Evolutionary conservation across 1,140 invertebrate genomes (phyloP), one percentile per base, ranked within the genome.

Genomic region (Antheraea pernyi): DNA sequence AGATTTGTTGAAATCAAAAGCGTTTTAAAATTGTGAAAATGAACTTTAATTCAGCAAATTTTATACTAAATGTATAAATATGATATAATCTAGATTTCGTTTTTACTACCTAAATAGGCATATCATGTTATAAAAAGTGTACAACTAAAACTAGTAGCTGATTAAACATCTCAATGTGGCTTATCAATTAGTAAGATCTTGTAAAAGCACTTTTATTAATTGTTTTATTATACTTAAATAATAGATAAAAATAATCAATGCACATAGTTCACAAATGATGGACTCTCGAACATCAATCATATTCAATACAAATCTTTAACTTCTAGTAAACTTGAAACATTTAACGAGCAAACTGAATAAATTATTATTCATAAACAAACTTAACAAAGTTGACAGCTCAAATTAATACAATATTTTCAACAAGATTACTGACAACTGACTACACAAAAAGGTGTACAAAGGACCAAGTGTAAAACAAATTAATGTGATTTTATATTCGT

Each of bases 31-130:
- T 91, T 88, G 88, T 92, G 88, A 92, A 91, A 92, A 92, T 92
- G 90, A 92, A 91, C 84, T 92, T 92, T 92, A 91, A 91, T 92
- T 90, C 88, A 91, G 88, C 88, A 91, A 90, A 88, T 92, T 91
- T 91, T 92, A 92, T 92, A 91, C 90, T 92, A 92, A 91, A 91
- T 91, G 88, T 92, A 92, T 92, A 92, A 92, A 92, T 92, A 92
- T 90, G 85, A 91, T 92, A 92, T 90, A 91, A 86, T 88, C 88
- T 89, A 89, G 88, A 91, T 90, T 91, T 92, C 80, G 87, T 92
- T 91, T 88, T 89, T 84, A 88, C 88, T 92, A 91, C 87, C 88
- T 91, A 91, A 88, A 89, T 91, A 91, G 88, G 89, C 86, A 92
- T 61, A 61, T 91, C 87, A 90, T 92, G 88, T 92, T 91, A 91